Evolutionary conservation across 2,113 vertebrate genomes (phyloP), one percentile per base, ranked within the genome.

Genomic region (Phalacrocorax carbo): DNA sequence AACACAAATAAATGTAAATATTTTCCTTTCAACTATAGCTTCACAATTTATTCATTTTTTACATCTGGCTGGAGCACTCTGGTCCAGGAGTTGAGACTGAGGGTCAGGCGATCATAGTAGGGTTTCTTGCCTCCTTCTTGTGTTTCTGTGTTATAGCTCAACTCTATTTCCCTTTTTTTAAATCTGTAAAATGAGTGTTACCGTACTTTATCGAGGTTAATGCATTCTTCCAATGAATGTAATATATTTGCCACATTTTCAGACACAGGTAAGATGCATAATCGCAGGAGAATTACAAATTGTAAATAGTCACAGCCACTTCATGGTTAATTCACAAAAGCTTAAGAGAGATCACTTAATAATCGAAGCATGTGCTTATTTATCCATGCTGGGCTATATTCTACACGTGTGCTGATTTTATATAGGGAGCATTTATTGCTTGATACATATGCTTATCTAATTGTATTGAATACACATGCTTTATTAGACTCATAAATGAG

Each of bases 401-500:
- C 55, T 88, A 88, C 52, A 62, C 0, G 0, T 86, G 52, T 81
- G 82, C 84, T 90, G 90, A 94, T 96, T 97, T 94, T 81, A 90
- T 96, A 91, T 21, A 86, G 42, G 48, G 83, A 88, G 36, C 10
- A 5, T 76, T 97, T 97, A 93, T 52, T 91, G 76, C 78, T 93
- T 78, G 52, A 52, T 84, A 71, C 65, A 77, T 94, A 80, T 61
- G 85, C 89, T 94, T 96, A 91, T 93, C 95, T 93, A 97, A 96
- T 89, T 89, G 75, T 36, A 75, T 82, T 83, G 91, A 91, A 92
- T 85, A 94, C 73, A 94, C 38, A 90, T 72, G 81, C 79, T 93
- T 97, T 95, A 92, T 90, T 94, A 95, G 96, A 91, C 79, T 94
- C 96, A 94, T 82, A 97, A 96, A 90, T 94, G 96, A 94, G 78